Evolutionary conservation across 2,797 vertebrate genomes (phyloP), one percentile per base, ranked within the genome.

Genomic region (Lacerta bilineata): DNA sequence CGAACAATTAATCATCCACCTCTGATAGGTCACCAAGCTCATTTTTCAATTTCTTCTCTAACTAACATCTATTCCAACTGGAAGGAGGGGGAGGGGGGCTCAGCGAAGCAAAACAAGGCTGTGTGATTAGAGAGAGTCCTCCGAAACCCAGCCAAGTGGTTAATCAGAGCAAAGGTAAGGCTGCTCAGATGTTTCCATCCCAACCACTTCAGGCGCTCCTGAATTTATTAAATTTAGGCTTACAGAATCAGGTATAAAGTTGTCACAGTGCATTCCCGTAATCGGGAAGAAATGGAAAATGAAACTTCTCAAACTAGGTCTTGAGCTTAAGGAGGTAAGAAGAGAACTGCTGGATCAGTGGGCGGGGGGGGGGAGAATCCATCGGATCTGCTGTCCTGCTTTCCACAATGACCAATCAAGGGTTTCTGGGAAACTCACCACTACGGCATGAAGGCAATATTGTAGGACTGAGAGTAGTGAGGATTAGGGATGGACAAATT

Each of bases 1-100:
- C 0, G 80, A 89, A 85, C 87, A 87, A 91, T 93, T 93, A 89
- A 94, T 94, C 90, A 88, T 90, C 93, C 85, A 87, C 88, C 80
- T 18, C 61, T 50, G 79, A 7, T 10, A 80, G 87, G 18, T 86
- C 90, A 92, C 80, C 66, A 75, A 87, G 50, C 29, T 88, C 0
- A 11, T 90, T 87, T 84, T 89, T 87, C 43, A 77, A 0, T 86
- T 92, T 85, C 84, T 13, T 88, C 87, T 86, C 59, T 39, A 4
- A 81, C 11, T 84, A 8, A 81, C 15, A 85, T 85, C 66, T 74
- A 68, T 69, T 92, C 86, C 55, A 72, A 66, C 39, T 83, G 80
- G 87, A 27, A 86, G 80, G 83, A 83, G 64, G 1, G 61, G 17
- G 71, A 20, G 6, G n/a, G 71, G 71, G 69, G 20, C 18, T 83